Conservation (phyloP, 2,797 vertebrate genomes). For the Poecilia velifera region DNA sequence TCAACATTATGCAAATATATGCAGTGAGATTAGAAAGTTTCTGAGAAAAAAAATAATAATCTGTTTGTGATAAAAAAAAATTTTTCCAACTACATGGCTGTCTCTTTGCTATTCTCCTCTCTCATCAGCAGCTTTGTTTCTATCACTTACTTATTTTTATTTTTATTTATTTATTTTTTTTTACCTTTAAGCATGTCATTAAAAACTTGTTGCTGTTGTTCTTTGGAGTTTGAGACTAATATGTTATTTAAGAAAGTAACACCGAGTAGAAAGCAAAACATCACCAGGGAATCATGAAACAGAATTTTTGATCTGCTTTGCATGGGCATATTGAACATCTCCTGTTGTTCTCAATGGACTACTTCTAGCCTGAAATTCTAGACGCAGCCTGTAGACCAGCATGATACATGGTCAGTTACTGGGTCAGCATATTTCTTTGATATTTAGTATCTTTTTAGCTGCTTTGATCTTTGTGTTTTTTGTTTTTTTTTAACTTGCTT, state of each 20-base stretch:
- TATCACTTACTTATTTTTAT: conserved; percentile 30
- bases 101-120: conserved; percentile 1
- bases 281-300: conserved; percentile 36
- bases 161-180: conserved; percentile 18
- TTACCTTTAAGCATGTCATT: conserved; percentile 19
- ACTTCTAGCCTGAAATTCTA: conserved; percentile 39
- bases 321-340: conserved; percentile 45
- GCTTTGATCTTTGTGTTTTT: conserved; percentile 37
- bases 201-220: conserved; percentile 31
- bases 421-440: conserved; percentile 43
- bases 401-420: conserved; percentile 40
- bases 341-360: conserved; percentile 29
- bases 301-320: conserved; percentile 30
- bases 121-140: conserved; percentile 15
- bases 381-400: conserved; percentile 27
- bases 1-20: conserved; percentile 9
- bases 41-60: neutral
- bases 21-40: conserved; percentile 10
- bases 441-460: conserved; percentile 34
- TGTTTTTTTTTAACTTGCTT: conserved; percentile 23
- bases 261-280: conserved; percentile 42
- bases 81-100: conserved; percentile 9
- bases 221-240: conserved; percentile 42
- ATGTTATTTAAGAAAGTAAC: conserved; percentile 53
- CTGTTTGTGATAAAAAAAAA: neutral